phyloP scores from a whole-genome alignment of 2,113 vertebrate species.

The Myrmecophaga tridactyla region DNA sequence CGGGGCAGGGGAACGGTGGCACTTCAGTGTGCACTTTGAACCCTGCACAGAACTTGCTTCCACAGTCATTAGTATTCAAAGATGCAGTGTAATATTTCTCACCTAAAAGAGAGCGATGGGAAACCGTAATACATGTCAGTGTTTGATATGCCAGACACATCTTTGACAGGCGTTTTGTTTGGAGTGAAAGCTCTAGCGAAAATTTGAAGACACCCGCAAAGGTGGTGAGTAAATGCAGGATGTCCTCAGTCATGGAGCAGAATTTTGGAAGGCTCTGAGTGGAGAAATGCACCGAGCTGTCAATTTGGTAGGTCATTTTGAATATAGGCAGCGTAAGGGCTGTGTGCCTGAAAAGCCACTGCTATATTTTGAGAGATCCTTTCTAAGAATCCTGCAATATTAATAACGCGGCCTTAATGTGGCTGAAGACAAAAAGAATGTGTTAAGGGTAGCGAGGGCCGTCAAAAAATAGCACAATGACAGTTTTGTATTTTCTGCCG shows the following conservation, averaged over 20 bases:
- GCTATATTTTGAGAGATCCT: slow-evolving; percentile 72
- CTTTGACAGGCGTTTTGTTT: slow-evolving; percentile 45
- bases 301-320: slow-evolving; percentile 63
- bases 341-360: slow-evolving; percentile 62
- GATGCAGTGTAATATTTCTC: slow-evolving; percentile 3
- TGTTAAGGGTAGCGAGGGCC: neutral
- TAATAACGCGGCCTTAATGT: slow-evolving; percentile 81
- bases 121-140: slow-evolving; percentile 39
- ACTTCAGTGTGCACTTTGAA: slow-evolving; percentile 59
- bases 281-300: slow-evolving; percentile 40
- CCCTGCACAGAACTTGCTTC: slow-evolving; percentile 54
- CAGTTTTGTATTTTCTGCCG: slow-evolving; percentile 65
- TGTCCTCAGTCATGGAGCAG: slow-evolving; percentile 34
- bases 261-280: neutral
- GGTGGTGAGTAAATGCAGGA: slow-evolving; percentile 53
- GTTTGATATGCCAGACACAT: slow-evolving; percentile 20
- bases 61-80: slow-evolving; percentile 48
- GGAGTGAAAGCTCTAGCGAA: neutral
- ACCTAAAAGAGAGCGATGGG: neutral
- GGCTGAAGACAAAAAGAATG: slow-evolving; percentile 78
- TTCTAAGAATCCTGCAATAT: slow-evolving; percentile 82
- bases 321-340: slow-evolving; percentile 73
- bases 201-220: slow-evolving; percentile 36
- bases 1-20: slow-evolving; percentile 54
- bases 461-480: slow-evolving; percentile 53